Evolutionary conservation across 1,140 invertebrate genomes (phyloP).

Genomic region (Choristoneura fumiferana): DNA sequence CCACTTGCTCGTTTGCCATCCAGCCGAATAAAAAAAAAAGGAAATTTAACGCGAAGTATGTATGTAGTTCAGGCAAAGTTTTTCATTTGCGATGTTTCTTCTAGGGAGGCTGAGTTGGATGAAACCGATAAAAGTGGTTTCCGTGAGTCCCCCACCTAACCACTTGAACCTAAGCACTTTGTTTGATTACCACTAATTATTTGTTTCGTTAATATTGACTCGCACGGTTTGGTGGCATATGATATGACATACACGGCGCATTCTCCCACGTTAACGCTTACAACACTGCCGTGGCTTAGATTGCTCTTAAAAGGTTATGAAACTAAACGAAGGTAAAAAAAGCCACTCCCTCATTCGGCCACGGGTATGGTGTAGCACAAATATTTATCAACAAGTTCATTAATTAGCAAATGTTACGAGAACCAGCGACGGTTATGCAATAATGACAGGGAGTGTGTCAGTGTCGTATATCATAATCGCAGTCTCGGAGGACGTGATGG

Average conservation of each 20-base stretch:
- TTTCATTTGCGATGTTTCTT: neutral
- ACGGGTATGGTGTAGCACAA: slow-evolving; percentile 24
- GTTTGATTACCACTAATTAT: slow-evolving; percentile 8
- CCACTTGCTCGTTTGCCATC: too few relatives aligned
- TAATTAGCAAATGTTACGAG: slow-evolving; percentile 40
- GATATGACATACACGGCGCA: slow-evolving; percentile 10
- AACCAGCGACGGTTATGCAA: slow-evolving; percentile 33
- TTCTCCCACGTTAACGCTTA: slow-evolving; percentile 26
- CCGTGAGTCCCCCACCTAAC: neutral
- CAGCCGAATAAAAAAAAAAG: too few relatives aligned
- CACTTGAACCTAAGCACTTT: neutral
- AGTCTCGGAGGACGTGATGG: slow-evolving; percentile 26
- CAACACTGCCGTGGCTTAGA: slow-evolving; percentile 22
- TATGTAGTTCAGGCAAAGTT: neutral
- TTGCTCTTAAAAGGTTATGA: slow-evolving; percentile 27
- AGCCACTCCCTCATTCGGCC: slow-evolving; percentile 24
- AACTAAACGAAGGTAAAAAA: slow-evolving; percentile 32
- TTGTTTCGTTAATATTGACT: neutral
- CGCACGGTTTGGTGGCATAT: slow-evolving; percentile 10
- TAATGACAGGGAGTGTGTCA: slow-evolving; percentile 28
- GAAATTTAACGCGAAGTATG: slow-evolving; percentile 23
- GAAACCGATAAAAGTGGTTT: neutral
- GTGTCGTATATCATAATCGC: slow-evolving; percentile 35
- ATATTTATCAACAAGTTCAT: slow-evolving; percentile 37
- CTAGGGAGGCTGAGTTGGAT: neutral